A percentile compares a stretch with the other conserved stretches of the same genome.
Conservation (phyloP, 2,797 vertebrate genomes). For the Dipus sagitta region DNA sequence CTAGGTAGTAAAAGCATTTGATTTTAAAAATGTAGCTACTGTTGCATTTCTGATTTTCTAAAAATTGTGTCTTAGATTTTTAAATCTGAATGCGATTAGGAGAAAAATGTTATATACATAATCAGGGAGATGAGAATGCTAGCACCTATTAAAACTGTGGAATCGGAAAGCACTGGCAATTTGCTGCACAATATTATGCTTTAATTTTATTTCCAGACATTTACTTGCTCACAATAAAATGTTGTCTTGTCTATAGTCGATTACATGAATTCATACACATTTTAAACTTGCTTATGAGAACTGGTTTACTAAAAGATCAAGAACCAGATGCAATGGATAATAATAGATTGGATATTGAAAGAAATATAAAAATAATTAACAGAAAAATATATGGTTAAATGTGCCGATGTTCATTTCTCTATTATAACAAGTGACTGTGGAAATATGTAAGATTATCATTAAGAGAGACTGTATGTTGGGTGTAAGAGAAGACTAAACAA, state of each 20-base stretch:
- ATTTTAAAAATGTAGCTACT: background rate
- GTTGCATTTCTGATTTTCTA: background rate
- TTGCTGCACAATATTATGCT: background rate
- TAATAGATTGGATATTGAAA: background rate
- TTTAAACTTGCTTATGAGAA: background rate
- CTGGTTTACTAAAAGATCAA: background rate
- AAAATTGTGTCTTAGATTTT: background rate
- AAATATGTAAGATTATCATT: no score
- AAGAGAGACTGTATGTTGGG: rapidly evolving
- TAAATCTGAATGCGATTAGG: background rate
- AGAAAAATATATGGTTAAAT: background rate
- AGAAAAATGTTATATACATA: background rate
- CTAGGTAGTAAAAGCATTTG: background rate
- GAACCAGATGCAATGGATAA: no score
- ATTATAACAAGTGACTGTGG: background rate
- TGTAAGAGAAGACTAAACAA: background rate
- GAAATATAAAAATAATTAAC: background rate
- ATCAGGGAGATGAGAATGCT: background rate
- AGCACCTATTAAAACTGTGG: background rate
- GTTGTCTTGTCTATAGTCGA: background rate
- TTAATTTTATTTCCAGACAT: background rate
- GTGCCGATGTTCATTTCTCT: background rate
- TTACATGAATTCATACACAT: background rate
- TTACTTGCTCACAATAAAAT: background rate
- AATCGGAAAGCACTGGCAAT: background rate